Evolutionary conservation across 2,888 invertebrate species (phyloP).

Genomic region (Drosophila nigricruria): DNA sequence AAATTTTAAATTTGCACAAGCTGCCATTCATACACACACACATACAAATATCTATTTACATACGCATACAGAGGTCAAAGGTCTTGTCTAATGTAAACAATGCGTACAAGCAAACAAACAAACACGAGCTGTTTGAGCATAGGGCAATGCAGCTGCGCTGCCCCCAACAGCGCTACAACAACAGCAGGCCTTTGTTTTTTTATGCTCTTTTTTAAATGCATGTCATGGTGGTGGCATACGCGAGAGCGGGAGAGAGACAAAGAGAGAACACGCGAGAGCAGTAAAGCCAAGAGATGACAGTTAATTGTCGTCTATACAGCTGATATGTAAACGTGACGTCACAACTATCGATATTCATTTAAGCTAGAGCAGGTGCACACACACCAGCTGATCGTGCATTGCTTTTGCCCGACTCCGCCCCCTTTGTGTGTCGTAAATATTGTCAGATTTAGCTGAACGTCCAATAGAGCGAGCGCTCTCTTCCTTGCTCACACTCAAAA

Average conservation of each 20-base stretch:
- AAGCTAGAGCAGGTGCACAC: constrained; percentile 3
- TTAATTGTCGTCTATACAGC: constrained; percentile 23
- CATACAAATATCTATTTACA: constrained; percentile 8
- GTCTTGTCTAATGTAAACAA: constrained; percentile 49
- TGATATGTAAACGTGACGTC: constrained; percentile 30
- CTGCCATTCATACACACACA: background rate
- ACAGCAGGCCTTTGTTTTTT: constrained; percentile 1
- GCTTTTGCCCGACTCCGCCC: constrained; percentile 12
- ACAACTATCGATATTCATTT: constrained; percentile 41
- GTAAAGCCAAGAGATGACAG: constrained; percentile 1
- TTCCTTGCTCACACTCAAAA: background rate
- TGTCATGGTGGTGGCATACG: constrained; percentile 27
- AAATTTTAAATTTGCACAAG: constrained; percentile 33
- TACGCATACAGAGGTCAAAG: constrained; percentile 65
- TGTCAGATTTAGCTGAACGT: constrained; percentile 10
- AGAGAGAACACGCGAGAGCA: background rate
- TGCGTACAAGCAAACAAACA: constrained; percentile 26
- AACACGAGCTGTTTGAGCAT: constrained; percentile 20
- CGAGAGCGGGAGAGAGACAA: constrained; percentile 7
- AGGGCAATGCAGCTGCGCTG: constrained; percentile 19
- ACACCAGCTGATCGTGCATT: constrained; percentile 40
- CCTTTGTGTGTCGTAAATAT: constrained; percentile 2
- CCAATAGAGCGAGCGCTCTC: constrained; percentile 9
- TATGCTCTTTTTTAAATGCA: constrained; percentile 31
- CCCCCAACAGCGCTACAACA: constrained; percentile 15